Evolutionary conservation across 2,113 vertebrate genomes (phyloP).

Genomic region (Colaptes auratus): DNA sequence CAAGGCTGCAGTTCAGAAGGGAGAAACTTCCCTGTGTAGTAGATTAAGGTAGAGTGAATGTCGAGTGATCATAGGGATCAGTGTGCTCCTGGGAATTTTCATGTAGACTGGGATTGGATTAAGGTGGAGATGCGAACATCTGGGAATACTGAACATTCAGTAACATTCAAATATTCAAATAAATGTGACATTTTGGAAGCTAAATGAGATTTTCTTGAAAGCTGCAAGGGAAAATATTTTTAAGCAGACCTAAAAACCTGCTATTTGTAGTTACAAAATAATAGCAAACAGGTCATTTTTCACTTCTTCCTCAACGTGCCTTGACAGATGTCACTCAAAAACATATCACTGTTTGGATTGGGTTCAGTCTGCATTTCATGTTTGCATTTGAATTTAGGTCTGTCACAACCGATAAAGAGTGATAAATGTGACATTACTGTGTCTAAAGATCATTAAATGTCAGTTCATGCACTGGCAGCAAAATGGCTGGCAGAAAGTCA

Average conservation of each 20-base stretch:
- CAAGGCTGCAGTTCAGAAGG: background rate
- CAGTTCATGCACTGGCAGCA: slow-evolving; percentile 82
- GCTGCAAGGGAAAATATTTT: background rate
- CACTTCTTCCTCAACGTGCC: background rate
- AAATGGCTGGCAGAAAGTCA: slow-evolving; percentile 89
- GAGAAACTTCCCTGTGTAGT: background rate
- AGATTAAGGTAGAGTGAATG: background rate
- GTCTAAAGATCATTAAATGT: slow-evolving; percentile 91
- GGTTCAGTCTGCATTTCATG: slow-evolving; percentile 70
- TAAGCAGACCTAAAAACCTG: background rate
- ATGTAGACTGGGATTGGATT: background rate
- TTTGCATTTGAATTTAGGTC: slow-evolving; percentile 78
- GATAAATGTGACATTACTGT: slow-evolving; percentile 86
- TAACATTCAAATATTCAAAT: background rate
- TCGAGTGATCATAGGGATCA: background rate
- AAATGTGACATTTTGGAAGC: background rate
- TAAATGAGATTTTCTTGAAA: background rate
- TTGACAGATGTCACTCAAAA: slow-evolving; percentile 69
- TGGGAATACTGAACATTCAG: background rate
- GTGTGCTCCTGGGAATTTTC: background rate
- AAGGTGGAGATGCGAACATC: background rate
- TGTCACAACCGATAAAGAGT: slow-evolving; percentile 80
- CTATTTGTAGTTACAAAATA: background rate
- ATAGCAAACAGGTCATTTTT: slow-evolving; percentile 42
- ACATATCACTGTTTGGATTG: slow-evolving; percentile 47